Evolutionary conservation across 2,888 invertebrate genomes (phyloP).

Genomic region (Pyrrhia umbra): DNA sequence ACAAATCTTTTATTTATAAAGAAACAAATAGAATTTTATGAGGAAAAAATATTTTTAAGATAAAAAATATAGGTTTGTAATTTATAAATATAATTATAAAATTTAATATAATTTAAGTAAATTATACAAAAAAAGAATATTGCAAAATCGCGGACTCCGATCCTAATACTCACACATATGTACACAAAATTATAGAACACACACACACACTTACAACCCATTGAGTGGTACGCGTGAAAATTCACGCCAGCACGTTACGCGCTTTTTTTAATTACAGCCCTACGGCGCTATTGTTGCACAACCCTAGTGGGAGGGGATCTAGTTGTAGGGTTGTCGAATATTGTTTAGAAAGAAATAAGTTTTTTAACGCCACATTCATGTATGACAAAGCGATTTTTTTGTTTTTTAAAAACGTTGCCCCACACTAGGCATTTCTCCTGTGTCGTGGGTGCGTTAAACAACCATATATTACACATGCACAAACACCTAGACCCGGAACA

Average conservation of each 20-base stretch:
- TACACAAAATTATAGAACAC: conserved; percentile 23
- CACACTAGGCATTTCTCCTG: too few relatives aligned
- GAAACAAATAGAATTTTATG: too few relatives aligned
- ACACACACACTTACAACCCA: conserved; percentile 48
- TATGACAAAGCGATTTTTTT: too few relatives aligned
- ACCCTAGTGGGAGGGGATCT: conserved; percentile 80
- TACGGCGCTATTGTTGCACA: conserved; percentile 84
- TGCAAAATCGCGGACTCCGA: conserved; percentile 29
- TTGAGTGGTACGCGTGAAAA: conserved; percentile 84
- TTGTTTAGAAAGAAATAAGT: conserved; percentile 3
- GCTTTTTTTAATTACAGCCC: conserved; percentile 88
- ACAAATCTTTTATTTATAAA: too few relatives aligned
- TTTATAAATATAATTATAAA: too few relatives aligned
- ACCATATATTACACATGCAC: too few relatives aligned
- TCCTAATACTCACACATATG: conserved; percentile 35
- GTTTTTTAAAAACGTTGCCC: too few relatives aligned
- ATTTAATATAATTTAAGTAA: neutral
- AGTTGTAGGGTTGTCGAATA: conserved; percentile 74
- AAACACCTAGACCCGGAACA: too few relatives aligned
- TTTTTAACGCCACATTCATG: too few relatives aligned
- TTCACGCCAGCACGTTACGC: conserved; percentile 83
- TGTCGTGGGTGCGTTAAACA: too few relatives aligned
- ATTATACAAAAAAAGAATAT: neutral
- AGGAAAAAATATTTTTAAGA: too few relatives aligned
- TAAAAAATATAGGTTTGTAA: too few relatives aligned